Evolutionary conservation across 2,797 vertebrate genomes (phyloP), one percentile per base, ranked within the genome.

Genomic region (Pampus argenteus): DNA sequence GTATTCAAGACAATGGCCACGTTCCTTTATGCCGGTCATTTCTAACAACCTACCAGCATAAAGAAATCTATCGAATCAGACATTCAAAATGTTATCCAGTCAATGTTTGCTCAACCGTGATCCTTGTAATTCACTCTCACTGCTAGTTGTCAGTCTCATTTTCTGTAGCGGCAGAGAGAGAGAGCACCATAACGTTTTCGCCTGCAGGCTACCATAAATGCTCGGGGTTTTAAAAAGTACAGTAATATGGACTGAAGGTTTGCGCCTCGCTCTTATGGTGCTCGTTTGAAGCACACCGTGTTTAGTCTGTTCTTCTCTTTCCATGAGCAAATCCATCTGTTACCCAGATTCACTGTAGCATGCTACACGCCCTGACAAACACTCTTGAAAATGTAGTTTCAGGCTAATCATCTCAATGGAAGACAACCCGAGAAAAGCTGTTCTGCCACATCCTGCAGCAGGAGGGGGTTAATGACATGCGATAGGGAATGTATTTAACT

Each of bases 401-500:
- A 81, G 72, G 84, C 88, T 86, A 87, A 91, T 87, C 86, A 87
- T 90, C 79, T 83, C 79, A 77, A 76, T 86, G 69, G 78, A 85
- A 90, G 82, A 89, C 85, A 89, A 88, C 72, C 81, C 60, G 85
- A 89, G 88, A 93, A 90, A 91, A 87, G 80, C 87, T 85, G 84
- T 63, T 89, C 77, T 3, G 31, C 66, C 74, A 76, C 87, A 83
- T 92, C 85, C 84, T 89, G 83, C 78, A 63, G 75, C 49, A 26
- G 79, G 76, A 71, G 83, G 78, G 61, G 83, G 78, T 36, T 91
- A 84, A 91, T 88, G 81, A 86, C 81, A 89, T 82, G 69, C 63
- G 81, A 90, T 72, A 68, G 78, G 62, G 66, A 79, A 88, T 86
- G 76, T 62, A 84, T 90, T 90, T 88, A 89, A 89, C 86, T 78